Evolutionary conservation across 2,888 invertebrate species (phyloP), one percentile per base, ranked within the genome.

Genomic region (Hermodice carunculata): DNA sequence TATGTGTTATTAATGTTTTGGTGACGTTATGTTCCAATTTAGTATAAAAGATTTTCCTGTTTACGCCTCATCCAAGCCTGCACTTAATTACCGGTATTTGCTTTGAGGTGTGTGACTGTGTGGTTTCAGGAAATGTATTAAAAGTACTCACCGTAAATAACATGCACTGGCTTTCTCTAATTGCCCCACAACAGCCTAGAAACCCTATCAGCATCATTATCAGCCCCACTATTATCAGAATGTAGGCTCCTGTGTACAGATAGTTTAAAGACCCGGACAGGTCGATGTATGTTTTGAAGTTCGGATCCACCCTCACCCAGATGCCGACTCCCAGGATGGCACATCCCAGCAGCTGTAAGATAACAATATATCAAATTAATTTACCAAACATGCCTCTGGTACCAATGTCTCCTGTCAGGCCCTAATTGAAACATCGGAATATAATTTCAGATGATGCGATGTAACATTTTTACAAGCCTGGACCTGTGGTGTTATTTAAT

Each of bases 121-220:
- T 40, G 40, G 40, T 17, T 40, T 40, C 11, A 17, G 40, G 11
- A 40, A 14, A 14, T 11, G 11, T 11, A 31, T 29, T 14, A 11
- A 19, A 19, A 28, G 5, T 62, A 87, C 91, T 90, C 87, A 93
- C 93, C 81, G 90, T 88, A 67, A 91, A 89, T 46, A 95, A 89
- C 87, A 93, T 90, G 83, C 92, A 93, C 79, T 91, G 91, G 24
- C 92, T 93, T 85, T 93, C 92, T 76, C 90, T 90, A 68, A 92
- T 89, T 6, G 94, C 92, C 37, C 94, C 94, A 80, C 92, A 93
- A 81, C 94, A 94, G 61, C 94, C 95, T 49, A 94, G 89, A 85
- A 93, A 92, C 19, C 93, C 92, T 29, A 93, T 91, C 44, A 93
- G 83, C 66, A 93, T 89, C 85, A 94, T 90, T 56, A 93, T 86